Percentiles rank a stretch among this genome's conserved stretches.
These are phyloP conservation scores for Mormyrops attenuatus DNA, from an alignment of 2,797 vertebrate species.

Conservation along the genomic window DNA sequence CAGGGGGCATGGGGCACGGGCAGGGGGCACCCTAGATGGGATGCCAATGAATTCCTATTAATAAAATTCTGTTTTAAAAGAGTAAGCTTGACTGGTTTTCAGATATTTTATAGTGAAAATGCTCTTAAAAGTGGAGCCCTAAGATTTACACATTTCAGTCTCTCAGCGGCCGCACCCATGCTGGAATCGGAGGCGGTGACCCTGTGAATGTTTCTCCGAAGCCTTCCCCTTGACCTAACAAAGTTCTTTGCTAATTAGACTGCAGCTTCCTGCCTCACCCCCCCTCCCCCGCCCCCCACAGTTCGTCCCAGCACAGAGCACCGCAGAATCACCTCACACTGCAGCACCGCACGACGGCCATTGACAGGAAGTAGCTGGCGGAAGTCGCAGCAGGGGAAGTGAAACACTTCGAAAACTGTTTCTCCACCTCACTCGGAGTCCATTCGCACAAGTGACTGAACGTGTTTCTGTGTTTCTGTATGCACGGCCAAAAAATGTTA, in stretches of 20 bases:
- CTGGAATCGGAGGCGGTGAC: background rate
- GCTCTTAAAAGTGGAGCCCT: background rate
- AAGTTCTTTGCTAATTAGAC: background rate
- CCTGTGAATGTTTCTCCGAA: background rate
- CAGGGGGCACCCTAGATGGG: background rate
- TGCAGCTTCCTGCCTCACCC: background rate
- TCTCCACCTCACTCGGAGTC: background rate
- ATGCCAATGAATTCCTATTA: background rate
- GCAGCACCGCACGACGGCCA: background rate
- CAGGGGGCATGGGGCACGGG: background rate
- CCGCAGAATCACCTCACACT: background rate
- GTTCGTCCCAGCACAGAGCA: background rate
- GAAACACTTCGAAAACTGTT: conserved; percentile 8
- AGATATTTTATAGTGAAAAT: background rate
- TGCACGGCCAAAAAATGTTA: background rate
- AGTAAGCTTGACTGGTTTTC: background rate
- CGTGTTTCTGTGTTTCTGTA: background rate
- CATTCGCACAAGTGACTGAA: background rate
- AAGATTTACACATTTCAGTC: background rate
- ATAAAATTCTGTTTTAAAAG: background rate
- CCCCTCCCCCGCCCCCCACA: background rate
- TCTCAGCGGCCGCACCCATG: background rate
- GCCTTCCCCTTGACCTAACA: background rate
- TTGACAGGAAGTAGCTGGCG: background rate
- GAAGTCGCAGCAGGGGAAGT: background rate